Conservation (phyloP, 2,113 vertebrate species). For the Sturnus vulgaris region DNA sequence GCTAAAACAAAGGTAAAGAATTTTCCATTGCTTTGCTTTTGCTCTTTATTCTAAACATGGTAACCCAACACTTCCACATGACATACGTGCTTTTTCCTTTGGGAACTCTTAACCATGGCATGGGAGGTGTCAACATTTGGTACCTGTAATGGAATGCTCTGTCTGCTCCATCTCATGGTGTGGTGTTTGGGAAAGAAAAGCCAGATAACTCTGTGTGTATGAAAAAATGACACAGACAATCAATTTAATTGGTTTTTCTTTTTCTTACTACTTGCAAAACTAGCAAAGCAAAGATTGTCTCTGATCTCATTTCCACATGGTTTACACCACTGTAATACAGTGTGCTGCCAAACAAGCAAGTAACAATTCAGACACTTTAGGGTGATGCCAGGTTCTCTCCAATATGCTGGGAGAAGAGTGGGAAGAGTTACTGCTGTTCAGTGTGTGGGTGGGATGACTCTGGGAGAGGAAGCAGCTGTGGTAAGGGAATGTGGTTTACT, state of each 20-base stretch:
- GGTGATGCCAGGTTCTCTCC: not conserved
- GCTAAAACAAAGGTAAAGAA: conserved; percentile 91
- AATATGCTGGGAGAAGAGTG: not conserved
- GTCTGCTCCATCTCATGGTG: not conserved
- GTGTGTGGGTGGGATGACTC: not conserved
- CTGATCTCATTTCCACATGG: not conserved
- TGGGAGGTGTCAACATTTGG: not conserved
- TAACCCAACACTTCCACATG: not conserved
- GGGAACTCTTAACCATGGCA: not conserved
- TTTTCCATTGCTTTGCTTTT: not conserved
- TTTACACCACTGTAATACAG: not conserved
- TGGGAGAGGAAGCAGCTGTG: conserved; percentile 7
- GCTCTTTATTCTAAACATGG: not conserved
- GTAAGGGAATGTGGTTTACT: not conserved
- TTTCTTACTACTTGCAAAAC: not conserved
- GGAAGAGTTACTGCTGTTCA: not conserved
- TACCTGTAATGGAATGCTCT: not conserved
- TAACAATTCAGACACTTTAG: not conserved
- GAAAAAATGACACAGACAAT: not conserved
- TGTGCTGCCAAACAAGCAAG: not conserved
- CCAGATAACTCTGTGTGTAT: not conserved
- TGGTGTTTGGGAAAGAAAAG: not conserved
- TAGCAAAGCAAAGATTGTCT: not conserved
- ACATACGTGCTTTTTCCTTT: not conserved
- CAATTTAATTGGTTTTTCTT: not conserved